Percentiles rank a stretch among this genome's conserved stretches.
These are phyloP conservation scores for Steromphala cineraria DNA, from an alignment of 2,888 invertebrate species.

Conservation along the genomic window DNA sequence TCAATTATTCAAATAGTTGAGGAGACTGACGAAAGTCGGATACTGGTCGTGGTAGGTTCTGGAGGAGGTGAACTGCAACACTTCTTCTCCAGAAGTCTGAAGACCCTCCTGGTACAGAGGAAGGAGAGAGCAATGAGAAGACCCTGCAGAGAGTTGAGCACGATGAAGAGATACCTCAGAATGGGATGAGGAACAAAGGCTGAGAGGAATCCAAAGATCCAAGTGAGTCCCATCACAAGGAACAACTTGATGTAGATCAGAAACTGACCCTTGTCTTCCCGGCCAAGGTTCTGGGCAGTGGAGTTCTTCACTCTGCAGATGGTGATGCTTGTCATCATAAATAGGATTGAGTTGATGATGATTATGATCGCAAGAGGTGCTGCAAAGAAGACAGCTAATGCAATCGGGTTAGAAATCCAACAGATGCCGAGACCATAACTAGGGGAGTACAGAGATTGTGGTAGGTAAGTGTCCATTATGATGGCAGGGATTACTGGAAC, in stretches of 20 bases:
- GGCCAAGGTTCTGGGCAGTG: conserved; percentile 13
- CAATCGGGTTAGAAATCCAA: conserved; percentile 35
- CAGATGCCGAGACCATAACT: conserved; percentile 34
- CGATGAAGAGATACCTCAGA: background rate
- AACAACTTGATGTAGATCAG: conserved; percentile 36
- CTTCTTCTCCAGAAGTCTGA: background rate
- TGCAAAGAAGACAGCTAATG: conserved; percentile 36
- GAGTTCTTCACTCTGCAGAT: conserved; percentile 25
- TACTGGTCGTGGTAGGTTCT: too few relatives aligned
- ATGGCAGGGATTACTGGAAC: conserved; percentile 24
- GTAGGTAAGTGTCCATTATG: conserved; percentile 24
- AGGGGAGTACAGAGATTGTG: conserved; percentile 27
- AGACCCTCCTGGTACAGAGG: background rate
- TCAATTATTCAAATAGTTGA: too few relatives aligned
- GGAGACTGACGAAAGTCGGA: too few relatives aligned
- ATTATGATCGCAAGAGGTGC: conserved; percentile 31
- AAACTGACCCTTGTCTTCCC: conserved; percentile 26
- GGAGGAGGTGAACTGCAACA: too few relatives aligned
- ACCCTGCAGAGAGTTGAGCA: conserved; percentile 4
- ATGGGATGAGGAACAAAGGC: conserved; percentile 24
- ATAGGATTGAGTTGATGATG: conserved; percentile 29
- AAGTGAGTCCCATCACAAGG: conserved; percentile 41
- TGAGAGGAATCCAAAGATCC: conserved; percentile 39
- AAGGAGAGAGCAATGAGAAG: conserved; percentile 7
- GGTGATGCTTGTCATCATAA: conserved; percentile 16